Evolutionary conservation across 2,113 vertebrate genomes (phyloP), one percentile per base, ranked within the genome.

Genomic region (Lutjanus erythropterus): DNA sequence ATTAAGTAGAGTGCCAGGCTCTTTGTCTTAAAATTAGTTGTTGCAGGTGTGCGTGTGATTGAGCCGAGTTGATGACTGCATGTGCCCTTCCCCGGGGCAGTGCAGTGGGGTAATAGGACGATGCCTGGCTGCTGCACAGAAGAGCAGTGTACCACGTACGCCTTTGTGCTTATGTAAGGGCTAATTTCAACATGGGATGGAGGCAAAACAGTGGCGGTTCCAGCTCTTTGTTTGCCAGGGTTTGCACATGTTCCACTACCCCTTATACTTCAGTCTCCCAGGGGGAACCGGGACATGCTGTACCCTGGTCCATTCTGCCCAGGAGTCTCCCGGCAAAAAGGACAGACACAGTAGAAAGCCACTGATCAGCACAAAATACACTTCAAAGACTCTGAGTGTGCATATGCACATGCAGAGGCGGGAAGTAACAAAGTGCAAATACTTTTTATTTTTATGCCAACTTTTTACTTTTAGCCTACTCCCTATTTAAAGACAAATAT

Each of bases 161-260:
- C 44, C 58, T 86, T 90, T 85, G 80, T 90, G 75, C 84, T 71
- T 75, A 60, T 35, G 73, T 81, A 87, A 89, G 81, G 86, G 70
- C 56, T 89, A 35, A 90, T 77, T 89, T 87, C 68, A 75, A 76
- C 59, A 58, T 33, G 35, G 66, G 23, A 72, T 67, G 23, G 25
- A 71, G 56, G 75, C 41, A 55, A 56, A 78, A 61, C 44, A 71
- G 75, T 21, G 15, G 42, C 72, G 74, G 64, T 75, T 81, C 55
- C 68, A 83, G 67, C 18, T 87, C 86, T 86, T 86, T 88, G 70
- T 86, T 88, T 77, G 60, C 76, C 79, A 71, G 77, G 71, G 29
- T 80, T 68, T 90, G 90, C 79, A 92, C 71, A 78, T 87, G 81
- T 90, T 81, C 78, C 84, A 71, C 83, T 59, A 85, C 39, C 71